These are phyloP conservation scores for Tineola bisselliella DNA, from an alignment of 2,888 invertebrate genomes.

Conservation along the genomic window DNA sequence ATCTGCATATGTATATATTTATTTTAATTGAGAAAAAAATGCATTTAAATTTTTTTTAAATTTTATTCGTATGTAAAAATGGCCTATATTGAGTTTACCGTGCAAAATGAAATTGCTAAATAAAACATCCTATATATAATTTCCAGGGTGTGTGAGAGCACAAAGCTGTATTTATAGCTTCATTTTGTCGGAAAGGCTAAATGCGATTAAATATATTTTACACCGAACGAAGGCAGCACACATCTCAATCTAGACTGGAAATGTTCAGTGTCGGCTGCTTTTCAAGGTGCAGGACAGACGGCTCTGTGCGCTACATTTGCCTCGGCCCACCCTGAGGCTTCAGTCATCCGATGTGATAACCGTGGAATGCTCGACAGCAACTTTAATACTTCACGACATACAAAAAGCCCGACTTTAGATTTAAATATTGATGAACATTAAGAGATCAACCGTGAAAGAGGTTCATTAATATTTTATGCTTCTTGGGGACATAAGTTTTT, in stretches of 20 bases:
- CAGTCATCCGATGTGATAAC: conserved; percentile 3
- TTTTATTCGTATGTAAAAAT: too few species aligned
- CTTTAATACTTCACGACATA: conserved; percentile 1
- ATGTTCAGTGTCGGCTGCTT: conserved; percentile 2
- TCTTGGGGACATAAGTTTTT: background rate
- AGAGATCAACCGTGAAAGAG: background rate
- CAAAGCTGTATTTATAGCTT: conserved; percentile 27
- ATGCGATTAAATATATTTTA: conserved; percentile 27
- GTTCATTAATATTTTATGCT: background rate
- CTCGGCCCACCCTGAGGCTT: background rate
- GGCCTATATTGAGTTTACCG: too few species aligned
- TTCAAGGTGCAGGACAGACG: conserved; percentile 6
- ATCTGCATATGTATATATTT: background rate
- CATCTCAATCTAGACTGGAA: background rate
- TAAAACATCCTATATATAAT: background rate
- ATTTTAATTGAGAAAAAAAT: background rate
- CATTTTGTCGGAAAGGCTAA: conserved; percentile 32
- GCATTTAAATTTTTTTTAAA: too few species aligned
- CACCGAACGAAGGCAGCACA: conserved; percentile 5
- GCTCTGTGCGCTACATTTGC: background rate
- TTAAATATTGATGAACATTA: background rate
- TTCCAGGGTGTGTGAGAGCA: conserved; percentile 4
- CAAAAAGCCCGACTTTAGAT: background rate
- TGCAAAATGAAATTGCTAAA: too few species aligned
- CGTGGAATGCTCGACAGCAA: background rate